These are phyloP conservation scores for Lycocerus yunnanus DNA, from an alignment of 2,888 invertebrate genomes.

Conservation along the genomic window DNA sequence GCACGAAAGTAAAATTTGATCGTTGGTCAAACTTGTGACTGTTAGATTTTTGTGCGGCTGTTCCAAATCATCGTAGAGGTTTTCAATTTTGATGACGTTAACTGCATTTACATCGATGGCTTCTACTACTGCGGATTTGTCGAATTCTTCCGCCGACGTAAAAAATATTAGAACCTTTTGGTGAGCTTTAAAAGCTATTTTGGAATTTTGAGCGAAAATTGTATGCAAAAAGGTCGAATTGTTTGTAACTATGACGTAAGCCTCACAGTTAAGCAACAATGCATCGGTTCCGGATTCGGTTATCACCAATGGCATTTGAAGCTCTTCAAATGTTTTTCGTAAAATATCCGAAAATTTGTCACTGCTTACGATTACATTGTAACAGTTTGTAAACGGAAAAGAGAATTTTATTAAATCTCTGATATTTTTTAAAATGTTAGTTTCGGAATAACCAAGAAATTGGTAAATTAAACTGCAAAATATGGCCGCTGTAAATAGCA, in stretches of 20 bases:
- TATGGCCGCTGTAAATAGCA: too few species aligned
- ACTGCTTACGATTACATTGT: neutral
- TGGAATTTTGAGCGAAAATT: neutral
- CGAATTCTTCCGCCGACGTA: neutral
- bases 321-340: neutral
- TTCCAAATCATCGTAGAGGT: neutral
- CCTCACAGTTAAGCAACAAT: neutral
- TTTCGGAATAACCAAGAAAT: neutral
- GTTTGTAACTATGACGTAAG: neutral
- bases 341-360: neutral
- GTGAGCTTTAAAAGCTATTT: neutral
- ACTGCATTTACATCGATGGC: neutral
- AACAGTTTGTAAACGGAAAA: neutral
- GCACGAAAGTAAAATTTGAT: neutral
- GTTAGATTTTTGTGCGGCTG: neutral
- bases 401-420: neutral
- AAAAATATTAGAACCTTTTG: neutral
- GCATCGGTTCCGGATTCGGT: neutral
- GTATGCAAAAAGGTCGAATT: neutral
- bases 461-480: neutral
- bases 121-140: neutral
- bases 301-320: neutral
- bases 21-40: neutral
- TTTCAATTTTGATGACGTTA: neutral
- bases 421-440: neutral